These are phyloP conservation scores for Pelvicachromis taeniatus DNA, from an alignment of 2,113 vertebrate genomes.

Conservation along the genomic window DNA sequence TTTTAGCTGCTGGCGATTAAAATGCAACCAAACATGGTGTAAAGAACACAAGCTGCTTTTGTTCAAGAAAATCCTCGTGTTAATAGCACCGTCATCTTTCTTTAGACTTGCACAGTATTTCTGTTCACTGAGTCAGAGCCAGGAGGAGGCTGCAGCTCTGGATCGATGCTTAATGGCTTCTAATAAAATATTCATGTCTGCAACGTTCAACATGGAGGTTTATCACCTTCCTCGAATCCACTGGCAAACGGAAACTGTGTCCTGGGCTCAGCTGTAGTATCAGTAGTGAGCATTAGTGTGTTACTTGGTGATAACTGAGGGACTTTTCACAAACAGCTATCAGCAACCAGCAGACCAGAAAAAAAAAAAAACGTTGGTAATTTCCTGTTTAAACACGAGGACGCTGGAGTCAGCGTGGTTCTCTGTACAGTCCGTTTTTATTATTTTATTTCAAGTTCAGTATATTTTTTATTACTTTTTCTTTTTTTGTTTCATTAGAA, in stretches of 20 bases:
- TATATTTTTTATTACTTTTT: accelerated
- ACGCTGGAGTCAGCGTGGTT: neutral
- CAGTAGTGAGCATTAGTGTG: neutral
- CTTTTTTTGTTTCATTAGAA: accelerated
- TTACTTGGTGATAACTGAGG: neutral
- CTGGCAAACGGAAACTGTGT: neutral
- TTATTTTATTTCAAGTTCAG: neutral
- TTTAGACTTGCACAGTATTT: accelerated
- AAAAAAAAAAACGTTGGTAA: accelerated
- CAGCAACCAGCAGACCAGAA: neutral
- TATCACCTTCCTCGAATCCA: accelerated
- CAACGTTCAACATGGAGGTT: neutral
- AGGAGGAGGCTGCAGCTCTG: neutral
- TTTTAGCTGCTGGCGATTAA: neutral
- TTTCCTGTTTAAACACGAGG: neutral
- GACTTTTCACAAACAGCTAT: neutral
- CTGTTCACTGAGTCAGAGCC: neutral
- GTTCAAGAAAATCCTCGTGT: accelerated
- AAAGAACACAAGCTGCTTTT: neutral
- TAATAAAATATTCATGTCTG: neutral
- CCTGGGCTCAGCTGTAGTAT: neutral
- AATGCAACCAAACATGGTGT: neutral
- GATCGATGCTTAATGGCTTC: neutral
- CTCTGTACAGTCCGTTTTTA: neutral
- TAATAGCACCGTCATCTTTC: neutral